phyloP scores from a whole-genome alignment of 2,888 invertebrate genomes.

The Caenorhabditis auriculariae region DNA sequence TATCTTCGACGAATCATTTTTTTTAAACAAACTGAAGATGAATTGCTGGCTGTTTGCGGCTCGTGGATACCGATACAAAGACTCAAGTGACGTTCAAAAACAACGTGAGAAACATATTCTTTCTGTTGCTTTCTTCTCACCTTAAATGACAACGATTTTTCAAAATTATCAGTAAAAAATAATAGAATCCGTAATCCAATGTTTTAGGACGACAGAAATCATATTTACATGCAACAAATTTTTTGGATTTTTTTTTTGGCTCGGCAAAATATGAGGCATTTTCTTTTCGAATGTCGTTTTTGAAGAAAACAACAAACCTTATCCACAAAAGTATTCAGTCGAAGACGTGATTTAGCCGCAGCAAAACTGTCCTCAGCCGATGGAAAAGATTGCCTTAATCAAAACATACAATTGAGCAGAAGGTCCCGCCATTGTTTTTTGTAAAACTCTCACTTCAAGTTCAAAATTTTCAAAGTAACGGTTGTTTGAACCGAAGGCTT shows the following conservation, averaged over 20 bases:
- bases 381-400: slow-evolving; percentile 7
- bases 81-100: slow-evolving; percentile 34
- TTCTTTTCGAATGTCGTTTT: not conserved
- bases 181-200: not conserved
- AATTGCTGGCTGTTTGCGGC: slow-evolving; percentile 24
- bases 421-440: too few relatives aligned
- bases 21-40: slow-evolving; percentile 8
- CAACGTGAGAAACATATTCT: slow-evolving; percentile 33
- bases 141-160: slow-evolving; percentile 2
- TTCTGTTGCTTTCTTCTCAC: slow-evolving; percentile 31
- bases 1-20: not conserved
- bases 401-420: not conserved
- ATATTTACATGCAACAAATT: too few relatives aligned
- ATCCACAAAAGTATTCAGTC: slow-evolving; percentile 30
- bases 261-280: too few relatives aligned
- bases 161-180: not conserved
- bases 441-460: slow-evolving; percentile 24
- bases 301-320: slow-evolving; percentile 10
- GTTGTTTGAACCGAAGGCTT: slow-evolving; percentile 23
- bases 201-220: too few relatives aligned
- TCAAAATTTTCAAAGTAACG: slow-evolving; percentile 28
- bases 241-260: too few relatives aligned
- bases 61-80: slow-evolving; percentile 35
- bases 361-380: slow-evolving; percentile 11
- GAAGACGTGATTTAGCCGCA: slow-evolving; percentile 17